Evolutionary conservation across 2,797 vertebrate genomes (phyloP).

Genomic region (Sebastes flavidus): DNA sequence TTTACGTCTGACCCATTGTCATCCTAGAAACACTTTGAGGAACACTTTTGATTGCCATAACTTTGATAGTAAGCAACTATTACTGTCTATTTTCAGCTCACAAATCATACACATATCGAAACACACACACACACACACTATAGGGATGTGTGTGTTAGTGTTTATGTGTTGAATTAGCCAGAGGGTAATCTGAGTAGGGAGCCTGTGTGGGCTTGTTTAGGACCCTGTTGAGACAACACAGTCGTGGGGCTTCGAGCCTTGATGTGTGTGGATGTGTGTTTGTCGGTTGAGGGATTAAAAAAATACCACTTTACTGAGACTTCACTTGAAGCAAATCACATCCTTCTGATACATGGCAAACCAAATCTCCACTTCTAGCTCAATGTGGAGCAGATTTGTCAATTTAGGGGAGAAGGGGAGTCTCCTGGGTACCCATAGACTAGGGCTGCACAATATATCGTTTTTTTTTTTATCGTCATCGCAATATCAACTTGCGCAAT

Average conservation of each 20-base stretch:
- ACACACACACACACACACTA: not conserved
- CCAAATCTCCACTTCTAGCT: not conserved
- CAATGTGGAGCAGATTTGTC: not conserved
- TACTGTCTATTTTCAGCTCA: not conserved
- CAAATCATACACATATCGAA: not conserved
- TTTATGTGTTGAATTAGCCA: conserved; percentile 32
- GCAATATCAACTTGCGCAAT: no score
- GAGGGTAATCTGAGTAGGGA: conserved; percentile 23
- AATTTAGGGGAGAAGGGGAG: not conserved
- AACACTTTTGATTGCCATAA: not conserved
- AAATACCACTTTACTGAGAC: not conserved
- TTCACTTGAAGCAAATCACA: not conserved
- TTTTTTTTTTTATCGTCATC: no score
- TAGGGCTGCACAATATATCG: no score
- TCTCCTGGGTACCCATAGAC: not conserved
- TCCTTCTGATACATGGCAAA: not conserved
- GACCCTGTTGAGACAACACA: conserved; percentile 30
- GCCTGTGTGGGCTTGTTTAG: conserved; percentile 49
- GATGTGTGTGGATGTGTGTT: conserved; percentile 10
- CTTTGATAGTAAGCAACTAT: not conserved
- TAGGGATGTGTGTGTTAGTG: not conserved
- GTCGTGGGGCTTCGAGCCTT: conserved; percentile 3
- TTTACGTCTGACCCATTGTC: not conserved
- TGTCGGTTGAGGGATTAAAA: not conserved
- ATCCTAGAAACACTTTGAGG: not conserved